Evolutionary conservation across 92 coral and sea anemone species (phyloP).

Genomic region (Isaurus tuberculatus): DNA sequence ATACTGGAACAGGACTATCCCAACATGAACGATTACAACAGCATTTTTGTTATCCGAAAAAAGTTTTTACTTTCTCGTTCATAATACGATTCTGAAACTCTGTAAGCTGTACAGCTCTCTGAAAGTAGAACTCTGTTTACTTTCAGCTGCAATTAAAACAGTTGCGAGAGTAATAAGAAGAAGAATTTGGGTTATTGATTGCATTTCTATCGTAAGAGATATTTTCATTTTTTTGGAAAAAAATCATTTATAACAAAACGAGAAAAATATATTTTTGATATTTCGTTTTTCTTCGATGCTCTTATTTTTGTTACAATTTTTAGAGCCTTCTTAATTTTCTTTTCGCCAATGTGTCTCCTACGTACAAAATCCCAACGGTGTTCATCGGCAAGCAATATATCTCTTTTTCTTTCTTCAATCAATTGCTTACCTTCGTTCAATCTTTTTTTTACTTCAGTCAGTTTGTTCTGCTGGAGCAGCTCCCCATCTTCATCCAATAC

Average conservation of each 20-base stretch:
- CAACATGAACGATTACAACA: slow-evolving; percentile 11
- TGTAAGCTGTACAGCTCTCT: neutral
- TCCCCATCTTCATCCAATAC: neutral
- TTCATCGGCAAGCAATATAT: neutral
- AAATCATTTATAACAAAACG: neutral
- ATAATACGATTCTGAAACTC: neutral
- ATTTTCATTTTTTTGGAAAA: no score
- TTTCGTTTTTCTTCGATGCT: no score
- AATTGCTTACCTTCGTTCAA: neutral
- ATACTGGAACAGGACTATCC: no score
- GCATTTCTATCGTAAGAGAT: no score
- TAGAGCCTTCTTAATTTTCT: no score
- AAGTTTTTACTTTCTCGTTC: neutral
- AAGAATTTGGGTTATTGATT: no score
- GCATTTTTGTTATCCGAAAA: neutral
- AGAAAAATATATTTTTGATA: neutral
- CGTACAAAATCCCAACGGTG: no score
- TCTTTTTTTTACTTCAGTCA: no score
- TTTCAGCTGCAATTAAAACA: slow-evolving; percentile 1
- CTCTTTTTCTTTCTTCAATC: neutral
- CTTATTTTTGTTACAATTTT: no score
- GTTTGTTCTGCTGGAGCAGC: neutral
- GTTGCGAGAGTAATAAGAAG: no score
- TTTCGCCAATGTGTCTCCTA: no score
- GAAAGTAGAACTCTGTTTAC: neutral